Base-by-base conservation (phyloP, 1,140 invertebrate species). In the Heliconius hermathena region DNA sequence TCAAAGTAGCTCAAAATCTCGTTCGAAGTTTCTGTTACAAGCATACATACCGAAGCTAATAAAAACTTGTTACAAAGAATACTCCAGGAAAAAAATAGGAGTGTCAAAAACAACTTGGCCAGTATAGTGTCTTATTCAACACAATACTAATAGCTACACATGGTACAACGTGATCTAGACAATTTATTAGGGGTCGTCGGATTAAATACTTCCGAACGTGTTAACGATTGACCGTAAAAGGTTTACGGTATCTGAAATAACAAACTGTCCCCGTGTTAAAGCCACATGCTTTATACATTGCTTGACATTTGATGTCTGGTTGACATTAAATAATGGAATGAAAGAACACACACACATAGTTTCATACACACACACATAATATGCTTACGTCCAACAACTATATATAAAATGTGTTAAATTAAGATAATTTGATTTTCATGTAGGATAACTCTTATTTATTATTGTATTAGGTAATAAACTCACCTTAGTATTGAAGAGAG, bases 181-280 rank as follows among this genome's bases (percentile, higher is more conserved):
- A 66, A 66, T 66, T 66, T 66, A 66, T 16, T 18, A 66, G 3
- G 60, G 60, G 60, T 66, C 60, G 60, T 26, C 22, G 13, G 13
- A 13, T 66, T 66, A 66, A 66, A 66, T 66, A 66, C 60, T 66
- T 66, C 60, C 13, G 11, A 66, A 66, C 60, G 60, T 66, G 60
- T 66, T 66, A 66, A 29, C 60, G 60, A 66, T 66, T 66, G 26
- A 66, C 60, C 60, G 11, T 66, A 66, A 66, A 66, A 66, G 60
- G 60, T 66, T 66, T 66, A 66, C 60, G 26, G 5, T 18, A 66
- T 26, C 60, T 66, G 22, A 26, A 66, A 66, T 66, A 26, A 66
- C 60, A 66, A 66, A 66, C 60, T 66, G 60, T 66, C 22, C 3
- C 29, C 60, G 22, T 29, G 60, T 9, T 66, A 16, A 66, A 3